Evolutionary conservation across 2,888 invertebrate species (phyloP), one percentile per base, ranked within the genome.

Genomic region (Drosophila rellima): DNA sequence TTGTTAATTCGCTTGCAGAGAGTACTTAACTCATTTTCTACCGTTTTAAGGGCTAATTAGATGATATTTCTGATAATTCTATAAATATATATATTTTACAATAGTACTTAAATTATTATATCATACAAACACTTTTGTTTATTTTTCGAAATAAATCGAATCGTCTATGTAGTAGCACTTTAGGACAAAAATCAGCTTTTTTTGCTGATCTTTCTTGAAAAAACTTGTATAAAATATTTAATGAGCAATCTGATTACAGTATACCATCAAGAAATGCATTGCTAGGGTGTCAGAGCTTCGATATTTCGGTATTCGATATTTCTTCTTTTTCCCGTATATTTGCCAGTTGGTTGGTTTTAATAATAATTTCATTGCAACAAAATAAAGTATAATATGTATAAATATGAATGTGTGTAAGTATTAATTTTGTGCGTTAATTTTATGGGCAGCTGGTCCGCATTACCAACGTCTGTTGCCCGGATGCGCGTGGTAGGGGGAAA

Each of bases 391-490:
- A 73, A 48, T 65, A 61, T 51, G 51, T 50, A 51, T 55, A 55
- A 61, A 62, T 66, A 8, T 56, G 50, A 61, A 35, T 63, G 40
- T 55, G 45, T 42, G n/a, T 78, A 39, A 51, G 57, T 62, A 71
- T 78, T 78, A 85, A 85, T 78, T 62, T 72, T 73, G 69, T 77
- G 79, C 81, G 73, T 82, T 87, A 82, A 84, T 85, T 85, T 80
- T 73, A 78, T 79, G 77, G 77, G 70, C 85, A 80, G 78, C 77
- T 80, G 81, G 47, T 68, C 60, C 61, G 54, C 60, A 68, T 78
- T 71, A 61, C 66, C 57, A 69, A 66, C 72, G 60, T 65, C 69
- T 77, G 72, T 63, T 75, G 35, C 15, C 66, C 44, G 62, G 59
- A 61, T 54, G 48, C 20, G 18, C 1, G 10, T 7, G 23, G 20